Conservation (phyloP, 2,113 vertebrate species). For the Larimichthys polyactis region DNA sequence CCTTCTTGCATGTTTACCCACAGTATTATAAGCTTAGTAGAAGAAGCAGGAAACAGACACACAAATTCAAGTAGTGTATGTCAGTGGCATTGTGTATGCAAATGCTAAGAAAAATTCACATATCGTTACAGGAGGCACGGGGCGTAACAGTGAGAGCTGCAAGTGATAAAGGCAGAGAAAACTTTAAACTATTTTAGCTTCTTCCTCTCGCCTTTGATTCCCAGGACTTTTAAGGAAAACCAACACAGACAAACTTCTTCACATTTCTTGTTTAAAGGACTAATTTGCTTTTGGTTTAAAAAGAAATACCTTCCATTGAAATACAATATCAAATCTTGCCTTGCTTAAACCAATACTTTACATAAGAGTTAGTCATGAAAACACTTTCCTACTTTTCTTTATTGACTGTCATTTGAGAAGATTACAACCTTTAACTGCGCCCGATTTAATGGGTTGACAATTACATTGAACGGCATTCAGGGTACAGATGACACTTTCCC, state of each 20-base stretch:
- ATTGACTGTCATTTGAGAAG: constrained; percentile 18
- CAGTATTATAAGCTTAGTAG: neutral
- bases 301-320: neutral
- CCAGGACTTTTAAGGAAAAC: neutral
- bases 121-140: neutral
- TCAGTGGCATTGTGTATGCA: too few species aligned
- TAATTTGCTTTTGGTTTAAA: constrained; percentile 1
- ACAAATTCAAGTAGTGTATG: neutral
- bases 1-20: neutral
- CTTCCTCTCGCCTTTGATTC: neutral
- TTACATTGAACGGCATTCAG: neutral
- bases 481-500: constrained; percentile 13
- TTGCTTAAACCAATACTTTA: neutral
- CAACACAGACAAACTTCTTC: neutral
- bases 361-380: neutral
- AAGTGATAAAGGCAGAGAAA: neutral
- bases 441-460: neutral
- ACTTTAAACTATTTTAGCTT: neutral
- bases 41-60: neutral
- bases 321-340: neutral
- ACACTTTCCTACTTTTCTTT: constrained; percentile 4
- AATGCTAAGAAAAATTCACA: neutral
- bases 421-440: constrained; percentile 1
- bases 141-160: neutral
- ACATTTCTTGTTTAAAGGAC: neutral